phyloP scores from a whole-genome alignment of 2,888 invertebrate genomes.

The Ophion ellenae region DNA sequence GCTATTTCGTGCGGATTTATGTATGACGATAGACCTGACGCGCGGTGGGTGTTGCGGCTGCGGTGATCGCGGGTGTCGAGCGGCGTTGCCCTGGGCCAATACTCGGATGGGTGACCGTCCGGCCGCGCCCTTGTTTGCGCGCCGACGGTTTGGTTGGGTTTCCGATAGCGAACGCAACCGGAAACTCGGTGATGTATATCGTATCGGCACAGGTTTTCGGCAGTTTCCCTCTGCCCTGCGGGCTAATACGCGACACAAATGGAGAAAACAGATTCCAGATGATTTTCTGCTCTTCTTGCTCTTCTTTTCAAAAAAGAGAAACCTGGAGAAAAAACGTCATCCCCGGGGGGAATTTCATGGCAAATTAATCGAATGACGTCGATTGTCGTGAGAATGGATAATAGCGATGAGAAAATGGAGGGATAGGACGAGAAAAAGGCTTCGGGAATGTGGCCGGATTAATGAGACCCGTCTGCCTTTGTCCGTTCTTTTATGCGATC shows the following conservation, averaged over 20 bases:
- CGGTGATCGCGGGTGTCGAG: too few species aligned
- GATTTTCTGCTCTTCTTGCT: not conserved
- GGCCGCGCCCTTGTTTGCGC: too few species aligned
- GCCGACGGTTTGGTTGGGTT: too few species aligned
- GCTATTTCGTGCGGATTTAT: conserved; percentile 20
- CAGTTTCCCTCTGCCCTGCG: too few species aligned
- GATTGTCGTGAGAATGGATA: conserved; percentile 41
- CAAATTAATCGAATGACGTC: conserved; percentile 39
- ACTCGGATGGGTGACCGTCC: too few species aligned
- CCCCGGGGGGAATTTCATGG: conserved; percentile 10
- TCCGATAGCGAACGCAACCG: too few species aligned
- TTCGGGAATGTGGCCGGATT: conserved; percentile 14
- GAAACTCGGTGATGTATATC: too few species aligned
- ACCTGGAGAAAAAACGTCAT: not conserved
- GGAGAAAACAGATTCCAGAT: too few species aligned
- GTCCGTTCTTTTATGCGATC: conserved; percentile 1
- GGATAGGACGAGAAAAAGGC: not conserved
- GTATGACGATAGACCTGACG: not conserved
- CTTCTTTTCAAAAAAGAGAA: not conserved
- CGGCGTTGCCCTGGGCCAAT: too few species aligned
- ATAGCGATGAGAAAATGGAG: conserved; percentile 17
- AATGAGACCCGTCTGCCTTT: conserved; percentile 40
- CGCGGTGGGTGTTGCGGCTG: too few species aligned
- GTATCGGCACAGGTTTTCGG: too few species aligned
- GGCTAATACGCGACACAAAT: too few species aligned